Evolutionary conservation across 2,113 vertebrate genomes (phyloP), one percentile per base, ranked within the genome.

Genomic region (Lates calcarifer): DNA sequence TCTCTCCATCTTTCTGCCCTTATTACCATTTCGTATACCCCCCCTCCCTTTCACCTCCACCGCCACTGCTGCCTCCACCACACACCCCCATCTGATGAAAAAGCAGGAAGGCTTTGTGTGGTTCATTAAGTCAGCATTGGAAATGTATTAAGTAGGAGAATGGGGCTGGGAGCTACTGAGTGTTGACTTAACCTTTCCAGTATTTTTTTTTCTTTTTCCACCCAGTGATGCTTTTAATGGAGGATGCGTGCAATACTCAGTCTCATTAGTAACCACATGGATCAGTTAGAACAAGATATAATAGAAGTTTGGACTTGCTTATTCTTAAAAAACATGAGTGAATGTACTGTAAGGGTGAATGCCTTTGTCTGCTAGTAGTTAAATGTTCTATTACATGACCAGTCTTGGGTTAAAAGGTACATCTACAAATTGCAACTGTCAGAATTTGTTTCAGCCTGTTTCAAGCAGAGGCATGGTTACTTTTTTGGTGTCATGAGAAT

Each of bases 71-170:
- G 22, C 63, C 51, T 1, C 53, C 17, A 93, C 53, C 26, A 92
- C 95, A 51, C 49, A 71, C 79, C 73, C 95, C 95, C 96, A 95
- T 96, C 96, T 98, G 97, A 98, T 98, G 96, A 98, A 97, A 94
- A 97, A 96, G 95, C 95, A 97, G 95, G 95, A 96, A 97, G 97
- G 95, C 96, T 98, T 98, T 97, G 97, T 96, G 96, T 97, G 97
- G 97, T 98, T 98, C 96, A 98, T 98, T 98, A 98, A 98, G 97
- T 96, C 97, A 97, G 97, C 96, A 98, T 97, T 96, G 97, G 97
- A 98, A 98, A 98, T 97, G 97, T 97, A 99, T 98, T 97, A 98
- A 97, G 96, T 96, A 97, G 96, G 95, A 96, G 95, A 97, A 97
- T 96, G 96, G 95, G 95, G 95, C 96, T 96, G 95, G 93, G 91